Evolutionary conservation across 2,888 invertebrate genomes (phyloP).

Genomic region (Rapana venosa): DNA sequence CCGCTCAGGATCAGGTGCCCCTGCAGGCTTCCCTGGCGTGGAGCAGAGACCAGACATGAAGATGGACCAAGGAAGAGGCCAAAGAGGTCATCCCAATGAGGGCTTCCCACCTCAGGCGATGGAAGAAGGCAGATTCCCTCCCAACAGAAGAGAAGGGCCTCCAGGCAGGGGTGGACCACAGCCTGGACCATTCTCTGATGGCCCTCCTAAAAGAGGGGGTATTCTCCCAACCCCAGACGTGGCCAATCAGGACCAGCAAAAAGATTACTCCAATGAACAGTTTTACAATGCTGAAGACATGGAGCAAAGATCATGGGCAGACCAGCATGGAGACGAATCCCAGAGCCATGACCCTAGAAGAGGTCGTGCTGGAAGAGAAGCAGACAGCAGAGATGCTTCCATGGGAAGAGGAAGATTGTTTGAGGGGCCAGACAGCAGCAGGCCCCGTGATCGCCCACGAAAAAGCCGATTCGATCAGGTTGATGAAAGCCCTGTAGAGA

Average conservation of each 20-base stretch:
- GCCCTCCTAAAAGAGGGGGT: neutral
- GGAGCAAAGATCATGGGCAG: slow-evolving; percentile 24
- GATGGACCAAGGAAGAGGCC: neutral
- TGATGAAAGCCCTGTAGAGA: neutral
- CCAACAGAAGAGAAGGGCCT: neutral
- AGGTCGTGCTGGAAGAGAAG: slow-evolving; percentile 23
- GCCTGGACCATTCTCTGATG: neutral
- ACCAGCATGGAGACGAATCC: neutral
- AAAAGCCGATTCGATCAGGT: slow-evolving; percentile 28
- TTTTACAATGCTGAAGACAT: neutral
- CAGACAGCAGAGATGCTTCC: neutral
- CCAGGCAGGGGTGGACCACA: neutral
- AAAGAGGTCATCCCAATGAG: neutral
- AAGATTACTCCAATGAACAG: slow-evolving; percentile 8
- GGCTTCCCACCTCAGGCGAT: neutral
- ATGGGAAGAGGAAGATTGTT: slow-evolving; percentile 33
- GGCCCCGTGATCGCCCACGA: slow-evolving; percentile 22
- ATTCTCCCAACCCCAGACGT: slow-evolving; percentile 33
- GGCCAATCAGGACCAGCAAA: neutral
- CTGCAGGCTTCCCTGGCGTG: neutral
- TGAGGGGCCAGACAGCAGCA: slow-evolving; percentile 34
- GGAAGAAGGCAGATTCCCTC: neutral
- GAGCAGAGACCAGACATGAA: neutral
- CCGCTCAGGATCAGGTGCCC: neutral
- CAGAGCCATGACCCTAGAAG: neutral